Conservation (phyloP, 2,113 vertebrate genomes). For the Sorex fumeus region DNA sequence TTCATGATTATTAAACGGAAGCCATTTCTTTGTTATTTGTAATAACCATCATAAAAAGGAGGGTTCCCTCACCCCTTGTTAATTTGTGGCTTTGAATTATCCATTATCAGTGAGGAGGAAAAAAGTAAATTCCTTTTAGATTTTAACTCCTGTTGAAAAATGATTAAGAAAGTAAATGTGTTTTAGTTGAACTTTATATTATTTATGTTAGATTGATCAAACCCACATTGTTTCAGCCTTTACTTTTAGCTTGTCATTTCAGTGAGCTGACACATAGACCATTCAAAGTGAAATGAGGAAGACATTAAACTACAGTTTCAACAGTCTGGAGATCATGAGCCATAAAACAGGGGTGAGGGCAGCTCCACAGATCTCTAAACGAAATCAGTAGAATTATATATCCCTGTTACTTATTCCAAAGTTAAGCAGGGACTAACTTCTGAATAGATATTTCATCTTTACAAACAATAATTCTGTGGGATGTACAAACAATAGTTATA, state of each 20-base stretch:
- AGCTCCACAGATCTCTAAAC: background rate
- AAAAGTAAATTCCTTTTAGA: background rate
- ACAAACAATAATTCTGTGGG: background rate
- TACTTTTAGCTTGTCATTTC: background rate
- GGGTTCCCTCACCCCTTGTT: background rate
- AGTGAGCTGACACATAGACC: background rate
- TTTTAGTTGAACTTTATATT: background rate
- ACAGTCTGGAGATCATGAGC: background rate
- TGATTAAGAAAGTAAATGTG: background rate
- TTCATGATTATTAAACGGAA: too few relatives aligned
- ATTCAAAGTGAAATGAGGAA: background rate
- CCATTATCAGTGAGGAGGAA: background rate
- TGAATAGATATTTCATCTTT: slow-evolving; percentile 13
- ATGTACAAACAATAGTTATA: background rate
- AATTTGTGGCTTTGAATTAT: slow-evolving; percentile 46
- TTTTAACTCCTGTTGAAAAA: background rate
- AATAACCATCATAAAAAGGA: too few relatives aligned
- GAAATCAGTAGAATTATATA: slow-evolving; percentile 5
- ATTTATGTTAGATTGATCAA: background rate
- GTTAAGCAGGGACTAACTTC: background rate
- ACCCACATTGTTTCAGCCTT: background rate
- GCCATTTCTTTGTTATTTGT: background rate
- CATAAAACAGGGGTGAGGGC: background rate
- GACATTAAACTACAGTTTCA: background rate
- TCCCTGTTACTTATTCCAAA: slow-evolving; percentile 1